A percentile compares a stretch with the other conserved stretches of the same genome.
Evolutionary conservation across 2,797 vertebrate species (phyloP).

Genomic region (Argyrosomus regius): DNA sequence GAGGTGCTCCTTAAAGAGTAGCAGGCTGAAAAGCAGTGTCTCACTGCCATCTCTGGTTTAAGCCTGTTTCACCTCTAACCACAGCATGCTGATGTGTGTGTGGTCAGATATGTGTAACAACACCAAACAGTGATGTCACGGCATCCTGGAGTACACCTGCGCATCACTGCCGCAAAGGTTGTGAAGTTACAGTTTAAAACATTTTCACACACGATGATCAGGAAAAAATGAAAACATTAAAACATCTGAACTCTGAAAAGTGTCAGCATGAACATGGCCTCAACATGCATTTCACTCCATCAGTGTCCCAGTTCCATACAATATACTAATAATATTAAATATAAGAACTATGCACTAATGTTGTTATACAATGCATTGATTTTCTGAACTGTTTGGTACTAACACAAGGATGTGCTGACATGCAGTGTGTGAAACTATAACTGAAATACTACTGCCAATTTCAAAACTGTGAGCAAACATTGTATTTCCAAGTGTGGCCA

Average conservation of each 20-base stretch:
- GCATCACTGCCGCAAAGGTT: constrained; percentile 20
- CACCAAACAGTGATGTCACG: not conserved
- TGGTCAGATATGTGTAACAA: not conserved
- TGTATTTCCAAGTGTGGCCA: not conserved
- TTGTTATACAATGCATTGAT: not conserved
- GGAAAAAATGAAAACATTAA: no score
- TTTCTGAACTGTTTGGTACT: not conserved
- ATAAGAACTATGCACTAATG: not conserved
- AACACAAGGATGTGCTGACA: not conserved
- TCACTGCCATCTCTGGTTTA: constrained; percentile 25
- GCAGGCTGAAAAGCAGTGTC: not conserved
- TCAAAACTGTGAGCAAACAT: not conserved
- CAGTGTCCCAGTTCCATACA: constrained; percentile 9
- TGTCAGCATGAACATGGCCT: not conserved
- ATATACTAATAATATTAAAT: not conserved
- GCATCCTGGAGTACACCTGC: constrained; percentile 11
- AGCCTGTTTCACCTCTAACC: no score
- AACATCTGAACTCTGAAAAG: not conserved
- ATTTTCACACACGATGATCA: not conserved
- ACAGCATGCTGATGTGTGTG: not conserved
- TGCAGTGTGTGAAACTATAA: no score
- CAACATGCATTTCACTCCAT: not conserved
- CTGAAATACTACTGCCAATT: constrained; percentile 25
- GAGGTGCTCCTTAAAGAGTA: constrained; percentile 3
- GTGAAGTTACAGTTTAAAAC: not conserved